Evolutionary conservation across 2,113 vertebrate species (phyloP), one percentile per base, ranked within the genome.

Genomic region (Procapra przewalskii): DNA sequence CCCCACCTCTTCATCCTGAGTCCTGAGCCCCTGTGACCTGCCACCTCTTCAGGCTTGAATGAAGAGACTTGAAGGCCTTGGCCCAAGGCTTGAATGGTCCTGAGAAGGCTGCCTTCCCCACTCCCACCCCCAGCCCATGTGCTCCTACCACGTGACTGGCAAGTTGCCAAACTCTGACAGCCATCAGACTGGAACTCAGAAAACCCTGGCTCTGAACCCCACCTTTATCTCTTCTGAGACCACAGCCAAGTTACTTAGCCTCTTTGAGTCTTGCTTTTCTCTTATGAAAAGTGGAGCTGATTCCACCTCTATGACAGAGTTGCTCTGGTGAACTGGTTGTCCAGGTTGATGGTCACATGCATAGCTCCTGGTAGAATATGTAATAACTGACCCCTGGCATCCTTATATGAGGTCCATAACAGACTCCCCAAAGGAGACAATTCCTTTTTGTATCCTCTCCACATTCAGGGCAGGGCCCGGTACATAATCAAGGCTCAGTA

Each of bases 61-160:
- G 19, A 75, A 40, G n/a, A 67, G 62, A 16, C 62, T 67, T n/a
- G 16, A 67, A 67, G 59, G 50, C 71, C 64, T 21, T 36, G 36
- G 48, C 82, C 21, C 23, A 16, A 40, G 31, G 83, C 31, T 59
- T 23, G 2, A 21, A n/a, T 82, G 31, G 50, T 88, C 77, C 50
- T 57, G 10, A 88, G 52, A 52, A 29, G 54, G n/a, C 62, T 52
- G 33, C 19, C 77, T 77, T 71, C 93, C 52, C 31, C 16, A 67
- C 62, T 5, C 33, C 62, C 16, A n/a, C 33, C 67, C 4, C n/a
- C 0, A 0, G 67, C n/a, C 67, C 27, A 0, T 1, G 8, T 7
- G 11, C 3, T 54, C 11, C 25, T 6, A 12, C 16, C 17, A 1
- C 1, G 15, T n/a, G 55, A 43, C 60, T 84, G 52, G 23, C 48